phyloP scores from a whole-genome alignment of 2,113 vertebrate species.

The Chaetorhynchus papuensis region DNA sequence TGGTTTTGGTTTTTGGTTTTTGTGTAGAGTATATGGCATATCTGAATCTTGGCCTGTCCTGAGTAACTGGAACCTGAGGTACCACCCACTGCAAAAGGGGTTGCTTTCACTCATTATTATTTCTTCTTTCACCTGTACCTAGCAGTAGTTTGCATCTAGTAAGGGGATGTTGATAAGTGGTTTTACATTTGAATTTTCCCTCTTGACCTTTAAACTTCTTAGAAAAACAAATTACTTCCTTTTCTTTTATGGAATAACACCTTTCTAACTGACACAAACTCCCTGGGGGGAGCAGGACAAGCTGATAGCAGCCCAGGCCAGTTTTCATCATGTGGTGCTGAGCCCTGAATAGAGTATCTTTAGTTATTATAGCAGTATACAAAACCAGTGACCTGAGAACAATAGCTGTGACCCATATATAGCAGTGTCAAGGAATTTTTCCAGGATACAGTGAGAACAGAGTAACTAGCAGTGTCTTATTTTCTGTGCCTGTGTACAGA shows the following conservation, averaged over 20 bases:
- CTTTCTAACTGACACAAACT: neutral
- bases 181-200: neutral
- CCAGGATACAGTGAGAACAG: neutral
- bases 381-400: neutral
- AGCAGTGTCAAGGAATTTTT: slow-evolving; percentile 23
- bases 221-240: neutral
- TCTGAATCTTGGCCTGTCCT: neutral
- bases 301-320: neutral
- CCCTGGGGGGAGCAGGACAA: neutral
- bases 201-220: neutral
- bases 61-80: neutral
- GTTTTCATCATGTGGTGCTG: neutral
- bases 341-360: neutral
- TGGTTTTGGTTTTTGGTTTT: too few species aligned
- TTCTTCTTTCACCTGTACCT: neutral
- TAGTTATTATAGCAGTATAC: slow-evolving; percentile 4
- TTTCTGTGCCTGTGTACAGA: neutral
- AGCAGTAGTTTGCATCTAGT: neutral
- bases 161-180: neutral
- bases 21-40: neutral
- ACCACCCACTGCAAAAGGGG: neutral
- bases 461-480: neutral
- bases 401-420: neutral
- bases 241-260: neutral
- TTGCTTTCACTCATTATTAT: neutral